Evolutionary conservation across 2,888 invertebrate genomes (phyloP), one percentile per base, ranked within the genome.

Genomic region (Cyrtodaria siliqua): DNA sequence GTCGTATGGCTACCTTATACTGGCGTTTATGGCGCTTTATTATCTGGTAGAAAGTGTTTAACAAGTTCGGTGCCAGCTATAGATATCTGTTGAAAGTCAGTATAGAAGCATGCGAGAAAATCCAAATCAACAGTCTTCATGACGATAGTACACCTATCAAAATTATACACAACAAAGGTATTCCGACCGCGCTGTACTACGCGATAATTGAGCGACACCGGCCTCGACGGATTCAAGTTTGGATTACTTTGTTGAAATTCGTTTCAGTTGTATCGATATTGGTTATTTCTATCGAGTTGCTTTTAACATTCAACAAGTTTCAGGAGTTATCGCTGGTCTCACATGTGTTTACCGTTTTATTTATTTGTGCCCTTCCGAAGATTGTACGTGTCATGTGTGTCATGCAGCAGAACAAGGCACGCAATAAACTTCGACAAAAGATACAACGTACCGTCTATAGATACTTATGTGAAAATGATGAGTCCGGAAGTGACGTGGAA

Each of bases 311-410:
- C 53, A 61, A 78, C 33, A 78, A 69, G 24, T 38, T 78, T 24
- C 64, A 66, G 26, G 78, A 78, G 40, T 33, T 78, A 12, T 78
- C 78, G 1, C 29, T 78, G 0, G 47, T 78, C 16, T 53, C 73
- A 1, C 78, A 78, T 47, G 73, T 78, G 29, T 78, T 73, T 29
- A 73, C 78, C 2, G 73, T 64, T 1, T 20, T 78, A 8, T 72
- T 78, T 27, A 64, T 78, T 2, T 78, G 78, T 24, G 61, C 73
- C 0, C 56, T 78, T 14, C 78, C 72, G 2, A 72, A 78, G 40
- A 69, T 73, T 14, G 53, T 68, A 14, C 55, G 55, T 12, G 47
- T 55, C 3, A 18, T 71, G 29, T 63, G 62, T 27, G 53, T 62
- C 0, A 23, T 33, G 2, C 52, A 47, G 14, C 26, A 55, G 20